phyloP scores from a whole-genome alignment of 2,797 vertebrate genomes.

The Philypnodon macrostomus region DNA sequence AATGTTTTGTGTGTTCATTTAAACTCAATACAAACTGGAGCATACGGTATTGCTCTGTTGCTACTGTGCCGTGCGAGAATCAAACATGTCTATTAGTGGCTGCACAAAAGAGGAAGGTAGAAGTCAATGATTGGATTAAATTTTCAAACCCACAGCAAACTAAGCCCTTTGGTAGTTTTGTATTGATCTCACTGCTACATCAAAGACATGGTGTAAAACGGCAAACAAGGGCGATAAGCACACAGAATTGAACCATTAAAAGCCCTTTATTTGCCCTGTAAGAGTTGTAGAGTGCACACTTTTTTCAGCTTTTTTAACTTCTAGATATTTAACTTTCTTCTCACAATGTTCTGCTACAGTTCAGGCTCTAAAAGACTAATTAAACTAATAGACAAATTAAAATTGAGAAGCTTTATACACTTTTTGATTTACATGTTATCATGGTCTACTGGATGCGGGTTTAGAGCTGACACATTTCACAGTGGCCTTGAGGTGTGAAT shows the following conservation, averaged over 20 bases:
- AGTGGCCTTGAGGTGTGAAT: not conserved
- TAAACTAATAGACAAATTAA: too few relatives aligned
- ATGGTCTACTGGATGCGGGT: not conserved
- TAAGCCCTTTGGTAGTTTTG: conserved; percentile 7
- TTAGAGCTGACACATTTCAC: not conserved
- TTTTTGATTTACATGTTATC: not conserved
- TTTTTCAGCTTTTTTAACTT: too few relatives aligned
- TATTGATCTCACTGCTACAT: conserved; percentile 7
- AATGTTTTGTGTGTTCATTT: not conserved
- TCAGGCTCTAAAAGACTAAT: too few relatives aligned
- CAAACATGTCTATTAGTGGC: not conserved
- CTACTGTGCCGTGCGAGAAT: too few relatives aligned
- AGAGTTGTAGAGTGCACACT: not conserved
- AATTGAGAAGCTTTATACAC: not conserved
- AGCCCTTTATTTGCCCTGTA: conserved; percentile 6
- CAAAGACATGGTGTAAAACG: conserved; percentile 1
- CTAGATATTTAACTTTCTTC: too few relatives aligned
- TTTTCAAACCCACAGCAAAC: conserved; percentile 2
- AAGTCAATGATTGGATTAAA: conserved; percentile 4
- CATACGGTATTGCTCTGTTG: conserved; percentile 1
- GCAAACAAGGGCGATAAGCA: conserved; percentile 9
- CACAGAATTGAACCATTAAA: not conserved
- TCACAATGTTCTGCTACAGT: too few relatives aligned
- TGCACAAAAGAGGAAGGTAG: conserved; percentile 1
- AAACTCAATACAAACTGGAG: not conserved